Evolutionary conservation across 1,140 invertebrate genomes (phyloP).

Genomic region (Neodiprion pinetum): DNA sequence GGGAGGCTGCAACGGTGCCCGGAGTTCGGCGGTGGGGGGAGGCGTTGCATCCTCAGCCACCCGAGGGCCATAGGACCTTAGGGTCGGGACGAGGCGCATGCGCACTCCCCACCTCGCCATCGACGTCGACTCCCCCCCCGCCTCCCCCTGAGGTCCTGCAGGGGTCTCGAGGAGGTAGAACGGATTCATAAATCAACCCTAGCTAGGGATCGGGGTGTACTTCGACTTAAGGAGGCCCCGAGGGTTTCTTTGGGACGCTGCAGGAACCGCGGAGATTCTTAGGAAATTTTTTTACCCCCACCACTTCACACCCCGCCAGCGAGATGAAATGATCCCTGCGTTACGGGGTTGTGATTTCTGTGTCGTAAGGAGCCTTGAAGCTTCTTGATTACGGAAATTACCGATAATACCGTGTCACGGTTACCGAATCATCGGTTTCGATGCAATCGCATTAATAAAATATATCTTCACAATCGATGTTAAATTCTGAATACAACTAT

Average conservation of each 20-base stretch:
- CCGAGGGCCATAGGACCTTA: not conserved
- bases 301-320: not conserved
- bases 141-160: not conserved
- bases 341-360: too few relatives aligned
- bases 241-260: conserved; percentile 12
- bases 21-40: conserved; percentile 19
- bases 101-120: conserved; percentile 40
- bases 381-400: too few relatives aligned
- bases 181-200: conserved; percentile 49
- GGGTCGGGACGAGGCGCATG: conserved; percentile 40
- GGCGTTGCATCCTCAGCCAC: conserved; percentile 21
- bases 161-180: conserved; percentile 10
- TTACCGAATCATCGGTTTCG: too few relatives aligned
- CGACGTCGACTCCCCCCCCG: not conserved
- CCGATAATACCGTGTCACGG: too few relatives aligned
- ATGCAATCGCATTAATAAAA: too few relatives aligned
- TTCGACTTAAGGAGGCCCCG: conserved; percentile 15
- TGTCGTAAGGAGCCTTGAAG: too few relatives aligned
- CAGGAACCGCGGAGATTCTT: not conserved
- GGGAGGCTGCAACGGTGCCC: conserved; percentile 35
- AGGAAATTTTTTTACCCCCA: not conserved
- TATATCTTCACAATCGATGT: too few relatives aligned
- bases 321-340: too few relatives aligned
- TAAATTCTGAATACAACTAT: too few relatives aligned
- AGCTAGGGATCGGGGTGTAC: conserved; percentile 33